Base-by-base conservation (phyloP, 30 jellyfish, hydroid and myxozoan genomes). In the Chrysaora quinquecirrha region DNA sequence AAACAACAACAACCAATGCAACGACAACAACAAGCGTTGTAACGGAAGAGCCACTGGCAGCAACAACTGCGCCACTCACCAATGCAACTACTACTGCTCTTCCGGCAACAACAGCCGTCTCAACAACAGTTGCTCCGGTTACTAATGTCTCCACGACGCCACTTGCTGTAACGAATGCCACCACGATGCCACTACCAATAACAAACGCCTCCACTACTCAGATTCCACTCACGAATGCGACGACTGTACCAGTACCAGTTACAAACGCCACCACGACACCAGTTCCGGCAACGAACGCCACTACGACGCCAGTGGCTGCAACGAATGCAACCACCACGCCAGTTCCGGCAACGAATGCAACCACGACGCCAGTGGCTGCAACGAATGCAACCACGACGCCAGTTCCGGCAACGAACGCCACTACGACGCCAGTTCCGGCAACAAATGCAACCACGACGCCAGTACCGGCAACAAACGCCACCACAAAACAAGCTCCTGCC, bases 1-100 rank as follows among this genome's bases (percentile, higher is more conserved):
- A 71, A 23, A 71, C 94, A 48, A 65, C 97, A 2, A 43, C 94
- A 9, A 56, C 82, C 25, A 82, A 82, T 29, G 82, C 80, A 28
- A 60, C 84, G 1, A 69, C 73, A 30, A 84, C 89, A 73, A 79
- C 96, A 14, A 78, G 78, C 16, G 85, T 78, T 0, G 46, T 64
- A 70, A 87, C 92, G 16, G 87, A 54, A 50, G 84, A 83, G 73
- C 88, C 96, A 0, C 2, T 73, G 9, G 31, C 34, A 21, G 18
- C 87, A 6, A 69, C 91, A 21, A 78, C 86, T 43, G 84, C 71
- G 48, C 22, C 96, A 1, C 62, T 75, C 30, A 34, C 18, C 12
- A 84, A 79, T 16, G 75, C 87, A n/a, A 1, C 94, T 1, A 29
- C 94, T 0, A 24, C 94, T 0, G 30, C 38, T 33, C 31, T 61